These are phyloP conservation scores for Calosoma granatense DNA, from an alignment of 1,140 invertebrate genomes.

Conservation along the genomic window DNA sequence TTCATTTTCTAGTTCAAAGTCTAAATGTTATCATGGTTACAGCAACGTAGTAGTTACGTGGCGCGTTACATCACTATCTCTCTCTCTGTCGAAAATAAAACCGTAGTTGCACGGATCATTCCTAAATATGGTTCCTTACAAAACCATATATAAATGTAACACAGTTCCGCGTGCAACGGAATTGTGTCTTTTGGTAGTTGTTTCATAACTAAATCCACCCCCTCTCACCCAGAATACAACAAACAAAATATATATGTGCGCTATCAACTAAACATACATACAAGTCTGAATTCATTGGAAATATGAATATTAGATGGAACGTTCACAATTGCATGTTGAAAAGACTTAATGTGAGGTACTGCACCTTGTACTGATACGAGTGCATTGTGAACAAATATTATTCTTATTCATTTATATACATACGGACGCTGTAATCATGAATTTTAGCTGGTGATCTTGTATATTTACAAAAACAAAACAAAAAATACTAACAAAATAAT, in stretches of 20 bases:
- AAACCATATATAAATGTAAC: slow-evolving; percentile 3
- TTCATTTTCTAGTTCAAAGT: slow-evolving; percentile 24
- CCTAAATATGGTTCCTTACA: slow-evolving; percentile 17
- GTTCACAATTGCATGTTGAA: slow-evolving; percentile 4
- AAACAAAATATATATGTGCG: slow-evolving; percentile 9
- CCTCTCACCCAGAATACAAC: slow-evolving; percentile 13
- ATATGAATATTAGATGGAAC: neutral
- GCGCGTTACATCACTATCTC: slow-evolving; percentile 19
- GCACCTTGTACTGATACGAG: slow-evolving; percentile 1
- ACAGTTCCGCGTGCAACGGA: slow-evolving; percentile 6
- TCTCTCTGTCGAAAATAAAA: slow-evolving; percentile 8
- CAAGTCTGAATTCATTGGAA: too few species aligned
- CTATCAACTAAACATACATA: too few species aligned
- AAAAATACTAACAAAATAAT: too few species aligned
- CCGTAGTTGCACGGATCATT: slow-evolving; percentile 28
- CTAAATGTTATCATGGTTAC: slow-evolving; percentile 15
- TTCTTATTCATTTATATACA: neutral
- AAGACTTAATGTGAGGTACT: neutral
- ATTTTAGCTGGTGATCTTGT: slow-evolving; percentile 9
- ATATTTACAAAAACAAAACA: too few species aligned
- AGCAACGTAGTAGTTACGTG: slow-evolving; percentile 23
- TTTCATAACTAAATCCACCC: neutral
- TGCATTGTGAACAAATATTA: slow-evolving; percentile 3
- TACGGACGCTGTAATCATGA: neutral
- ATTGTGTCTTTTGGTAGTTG: neutral